Conservation (phyloP, 2,888 invertebrate species). For the Coremacera marginata region DNA sequence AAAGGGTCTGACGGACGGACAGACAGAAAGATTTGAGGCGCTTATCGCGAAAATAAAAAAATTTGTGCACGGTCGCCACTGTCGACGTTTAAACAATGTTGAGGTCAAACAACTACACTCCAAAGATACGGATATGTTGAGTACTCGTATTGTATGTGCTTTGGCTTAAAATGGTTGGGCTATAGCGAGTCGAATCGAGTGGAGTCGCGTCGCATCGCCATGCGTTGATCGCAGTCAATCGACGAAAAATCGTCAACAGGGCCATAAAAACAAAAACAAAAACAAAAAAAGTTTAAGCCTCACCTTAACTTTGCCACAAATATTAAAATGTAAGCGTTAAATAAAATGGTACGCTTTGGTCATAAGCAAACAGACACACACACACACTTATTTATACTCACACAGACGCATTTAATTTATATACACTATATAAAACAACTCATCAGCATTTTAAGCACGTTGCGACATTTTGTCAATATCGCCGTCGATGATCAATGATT, state of each 20-base stretch:
- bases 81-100: constrained; percentile 8
- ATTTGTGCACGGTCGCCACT: constrained; percentile 13
- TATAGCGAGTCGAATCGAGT: background rate
- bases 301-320: constrained; percentile 42
- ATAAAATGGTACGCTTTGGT: constrained; percentile 20
- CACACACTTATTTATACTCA: background rate
- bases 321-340: constrained; percentile 31
- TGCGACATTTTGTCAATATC: constrained; percentile 69
- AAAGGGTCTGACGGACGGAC: background rate
- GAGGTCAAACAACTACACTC: constrained; percentile 39
- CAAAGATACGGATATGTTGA: background rate
- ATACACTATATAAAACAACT: constrained; percentile 53
- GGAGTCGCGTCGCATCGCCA: constrained; percentile 1
- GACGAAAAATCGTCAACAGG: constrained; percentile 34
- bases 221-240: constrained; percentile 11
- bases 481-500: constrained; percentile 63
- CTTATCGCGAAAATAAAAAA: constrained; percentile 5
- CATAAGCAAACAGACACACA: constrained; percentile 3
- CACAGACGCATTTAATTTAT: constrained; percentile 7
- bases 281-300: constrained; percentile 34
- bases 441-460: constrained; percentile 67
- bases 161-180: background rate
- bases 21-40: constrained; percentile 8
- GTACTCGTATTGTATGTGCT: background rate
- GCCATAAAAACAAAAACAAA: constrained; percentile 28